Evolutionary conservation across 1,140 invertebrate genomes (phyloP), one percentile per base, ranked within the genome.

Genomic region (Scaptomyza hsui): DNA sequence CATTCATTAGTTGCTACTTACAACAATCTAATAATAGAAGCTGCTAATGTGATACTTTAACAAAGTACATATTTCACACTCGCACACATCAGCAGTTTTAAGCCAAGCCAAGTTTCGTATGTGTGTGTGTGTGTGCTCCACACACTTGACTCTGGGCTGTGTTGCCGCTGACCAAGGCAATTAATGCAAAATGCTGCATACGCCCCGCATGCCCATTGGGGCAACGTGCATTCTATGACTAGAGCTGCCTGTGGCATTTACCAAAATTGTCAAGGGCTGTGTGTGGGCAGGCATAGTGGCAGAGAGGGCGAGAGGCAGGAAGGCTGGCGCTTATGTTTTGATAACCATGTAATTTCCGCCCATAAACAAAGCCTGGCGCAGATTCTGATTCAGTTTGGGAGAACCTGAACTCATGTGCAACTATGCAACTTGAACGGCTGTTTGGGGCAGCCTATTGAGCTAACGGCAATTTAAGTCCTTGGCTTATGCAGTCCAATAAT

Each of bases 341-440:
- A 85, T 85, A 77, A 81, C 73, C 77, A 77, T 85, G 80, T 85
- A 85, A 85, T 85, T 85, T 85, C 81, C 80, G 81, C 57, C 77
- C 81, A 80, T 86, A 85, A 80, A 81, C 80, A 85, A 49, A 72
- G 55, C 18, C 48, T 21, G 29, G 39, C 18, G 13, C 52, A 51
- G 41, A 49, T 51, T 52, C 21, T 10, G 24, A 26, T 12, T 44
- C 37, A 42, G 42, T 63, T 24, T 44, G 18, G 10, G 15, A 16
- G 35, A 19, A 19, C 5, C n/a, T 9, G 16, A 52, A 64, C 37
- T 41, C 61, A 52, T 47, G 3, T 63, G 59, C 32, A 61, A 55
- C 42, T 35, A 56, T 35, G 24, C 32, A 6, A 49, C 12, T 26
- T 35, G 9, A 39, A 24, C 29, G n/a, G 16, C 45, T 53, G 62